Evolutionary conservation across 2,113 vertebrate species (phyloP), one percentile per base, ranked within the genome.

Genomic region (Mugil cephalus): DNA sequence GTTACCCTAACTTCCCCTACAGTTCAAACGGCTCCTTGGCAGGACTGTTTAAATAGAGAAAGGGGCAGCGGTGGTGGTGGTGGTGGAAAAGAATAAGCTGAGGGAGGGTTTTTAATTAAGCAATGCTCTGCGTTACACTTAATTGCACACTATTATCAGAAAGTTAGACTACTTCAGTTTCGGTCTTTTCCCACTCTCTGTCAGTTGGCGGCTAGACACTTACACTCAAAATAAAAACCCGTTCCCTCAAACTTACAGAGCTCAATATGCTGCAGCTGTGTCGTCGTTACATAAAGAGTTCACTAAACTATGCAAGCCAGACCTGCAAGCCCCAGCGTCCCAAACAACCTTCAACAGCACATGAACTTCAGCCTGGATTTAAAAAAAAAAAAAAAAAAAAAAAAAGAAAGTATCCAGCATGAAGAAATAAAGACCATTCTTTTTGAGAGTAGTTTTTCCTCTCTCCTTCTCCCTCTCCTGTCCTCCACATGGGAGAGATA

Each of bases 401-500:
- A 30, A 60, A 63, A 79, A 84, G 67, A 69, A 90, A 83, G 70
- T 84, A 90, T 89, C 91, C 89, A 88, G 74, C 50, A 2, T 52
- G 2, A 39, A 77, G 79, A 84, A 91, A 92, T 90, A 85, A 89
- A 91, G 82, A 86, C 84, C 63, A 69, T 84, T 84, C 70, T 86
- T 82, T 87, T 74, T 79, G 68, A 89, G 78, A 82, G 67, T 63
- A 73, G 63, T 87, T 87, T 79, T 69, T 75, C 66, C 65, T 39
- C 59, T 69, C 55, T 67, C 66, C 59, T 72, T 79, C 79, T 82
- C 73, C 80, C 73, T 82, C 80, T 84, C 75, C 77, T 71, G 80
- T 85, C 87, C 84, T 87, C 87, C 91, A 87, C 89, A 87, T 89
- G 93, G 92, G 92, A 93, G 92, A 83, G 87, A 93, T 91, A 92